phyloP scores from a whole-genome alignment of 2,113 vertebrate genomes.

The Siphamia tubifer region DNA sequence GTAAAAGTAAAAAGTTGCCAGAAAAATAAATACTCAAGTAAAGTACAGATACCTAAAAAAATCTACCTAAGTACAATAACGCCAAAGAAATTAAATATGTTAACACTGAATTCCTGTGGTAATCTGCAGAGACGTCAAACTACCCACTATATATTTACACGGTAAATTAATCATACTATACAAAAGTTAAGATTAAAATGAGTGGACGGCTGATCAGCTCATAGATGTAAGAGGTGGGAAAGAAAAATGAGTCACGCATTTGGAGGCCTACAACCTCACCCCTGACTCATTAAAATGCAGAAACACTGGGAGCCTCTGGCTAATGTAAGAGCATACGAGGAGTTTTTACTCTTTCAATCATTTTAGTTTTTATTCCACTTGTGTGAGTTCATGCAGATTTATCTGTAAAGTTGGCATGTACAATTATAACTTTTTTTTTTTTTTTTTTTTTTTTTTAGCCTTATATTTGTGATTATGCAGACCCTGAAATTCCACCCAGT shows the following conservation, averaged over 20 bases:
- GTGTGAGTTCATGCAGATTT: not conserved
- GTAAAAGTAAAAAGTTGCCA: too few relatives aligned
- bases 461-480: not conserved
- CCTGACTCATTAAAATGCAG: slow-evolving; percentile 34
- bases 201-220: not conserved
- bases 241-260: slow-evolving; percentile 4
- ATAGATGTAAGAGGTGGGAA: not conserved
- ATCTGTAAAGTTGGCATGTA: not conserved
- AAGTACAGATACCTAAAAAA: too few relatives aligned
- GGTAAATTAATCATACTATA: not conserved
- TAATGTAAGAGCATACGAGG: slow-evolving; percentile 7
- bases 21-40: too few relatives aligned
- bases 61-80: too few relatives aligned
- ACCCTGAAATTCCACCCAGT: not conserved
- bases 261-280: slow-evolving; percentile 12
- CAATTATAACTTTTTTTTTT: not conserved
- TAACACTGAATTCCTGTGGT: too few relatives aligned
- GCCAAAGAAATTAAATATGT: too few relatives aligned
- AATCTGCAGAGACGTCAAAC: too few relatives aligned
- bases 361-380: not conserved
- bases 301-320: slow-evolving; percentile 21
- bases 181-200: not conserved
- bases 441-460: not conserved
- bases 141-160: too few relatives aligned
- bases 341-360: slow-evolving; percentile 8